These are phyloP conservation scores for Heteromyza rotundicornis DNA, from an alignment of 2,888 invertebrate species.

Conservation along the genomic window DNA sequence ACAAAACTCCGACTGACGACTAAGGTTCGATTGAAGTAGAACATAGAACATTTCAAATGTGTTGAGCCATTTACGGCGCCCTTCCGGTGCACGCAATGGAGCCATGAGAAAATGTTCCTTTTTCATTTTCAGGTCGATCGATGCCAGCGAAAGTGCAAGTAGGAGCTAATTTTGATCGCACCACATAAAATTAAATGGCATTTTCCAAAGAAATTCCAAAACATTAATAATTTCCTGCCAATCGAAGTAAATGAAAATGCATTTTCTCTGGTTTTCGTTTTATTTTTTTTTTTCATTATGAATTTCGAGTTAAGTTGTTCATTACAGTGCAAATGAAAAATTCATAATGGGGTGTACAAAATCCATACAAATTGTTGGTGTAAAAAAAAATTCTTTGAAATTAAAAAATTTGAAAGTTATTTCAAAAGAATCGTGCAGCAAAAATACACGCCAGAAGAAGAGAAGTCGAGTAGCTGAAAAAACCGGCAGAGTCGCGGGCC, in stretches of 20 bases:
- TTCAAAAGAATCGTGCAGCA: not conserved
- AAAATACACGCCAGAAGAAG: slow-evolving; percentile 35
- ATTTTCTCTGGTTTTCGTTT: slow-evolving; percentile 11
- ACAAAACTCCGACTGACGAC: no score
- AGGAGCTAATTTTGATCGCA: slow-evolving; percentile 41
- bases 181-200: slow-evolving; percentile 46
- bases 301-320: not conserved
- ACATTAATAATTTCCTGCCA: no score
- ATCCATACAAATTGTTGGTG: no score
- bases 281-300: slow-evolving; percentile 13
- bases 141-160: slow-evolving; percentile 23
- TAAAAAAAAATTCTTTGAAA: no score
- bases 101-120: no score
- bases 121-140: not conserved
- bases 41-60: no score
- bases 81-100: slow-evolving; percentile 39
- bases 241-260: no score
- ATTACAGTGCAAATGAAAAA: not conserved
- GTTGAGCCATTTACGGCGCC: slow-evolving; percentile 51
- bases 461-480: slow-evolving; percentile 32
- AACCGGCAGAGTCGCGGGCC: slow-evolving; percentile 47
- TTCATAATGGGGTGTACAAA: no score
- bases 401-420: no score
- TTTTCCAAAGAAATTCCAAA: slow-evolving; percentile 9
- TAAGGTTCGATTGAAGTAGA: no score